Evolutionary conservation across 1,140 invertebrate genomes (phyloP), one percentile per base, ranked within the genome.

Genomic region (Dendrolimus punctatus): DNA sequence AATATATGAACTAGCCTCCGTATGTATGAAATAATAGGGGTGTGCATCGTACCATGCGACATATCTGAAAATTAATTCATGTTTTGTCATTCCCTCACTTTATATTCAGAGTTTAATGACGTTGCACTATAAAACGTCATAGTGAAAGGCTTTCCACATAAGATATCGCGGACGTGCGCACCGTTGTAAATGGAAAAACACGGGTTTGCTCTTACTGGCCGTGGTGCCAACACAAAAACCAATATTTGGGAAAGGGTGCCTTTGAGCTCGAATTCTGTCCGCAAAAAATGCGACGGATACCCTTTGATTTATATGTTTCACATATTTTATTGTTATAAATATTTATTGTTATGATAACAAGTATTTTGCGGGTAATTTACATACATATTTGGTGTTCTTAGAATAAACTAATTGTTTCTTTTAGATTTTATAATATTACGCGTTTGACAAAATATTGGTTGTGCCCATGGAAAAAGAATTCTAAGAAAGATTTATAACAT

Each of bases 41-140:
- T 85, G 78, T 73, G 64, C 82, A 85, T 70, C 76, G 78, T 76
- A 80, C 73, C 82, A 68, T 83, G 64, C 77, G 80, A 85, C 82
- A 83, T 79, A 80, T 85, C 82, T 74, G 67, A 85, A n/a, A 85
- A 85, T 85, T 85, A 85, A 85, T 85, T 85, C 80, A 77, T 85
- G 78, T 83, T 83, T 85, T 85, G 82, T 85, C 82, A 81, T 83
- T 78, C 73, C 75, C 80, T 76, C 78, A 80, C 80, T 85, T 80
- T 83, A 83, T 82, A 83, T 82, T 80, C 78, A 70, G 54, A 62
- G 71, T 60, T 76, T 85, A 83, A 83, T 82, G 82, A 83, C 76
- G 61, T 79, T 54, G 71, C 71, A 72, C 72, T 75, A 77, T 83
- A 80, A 75, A 79, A 73, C 69, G 70, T 70, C 66, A 77, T 79